Conservation (phyloP, 2,888 invertebrate genomes). For the Drosophila tripunctata region DNA sequence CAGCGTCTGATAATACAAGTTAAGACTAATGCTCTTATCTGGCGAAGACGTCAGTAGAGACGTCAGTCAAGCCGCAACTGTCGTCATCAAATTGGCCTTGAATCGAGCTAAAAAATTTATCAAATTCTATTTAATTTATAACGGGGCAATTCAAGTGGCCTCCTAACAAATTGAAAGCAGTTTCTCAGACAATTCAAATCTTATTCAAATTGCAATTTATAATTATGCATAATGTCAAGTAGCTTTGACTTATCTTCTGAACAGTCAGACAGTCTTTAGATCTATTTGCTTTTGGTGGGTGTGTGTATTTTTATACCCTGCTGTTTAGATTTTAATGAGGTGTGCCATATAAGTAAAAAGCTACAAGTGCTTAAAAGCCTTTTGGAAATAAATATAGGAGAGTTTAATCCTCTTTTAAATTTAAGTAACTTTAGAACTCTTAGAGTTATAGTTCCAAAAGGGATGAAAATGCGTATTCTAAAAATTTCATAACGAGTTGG, state of each 20-base stretch:
- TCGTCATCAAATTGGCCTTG: slow-evolving; percentile 39
- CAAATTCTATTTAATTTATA: slow-evolving; percentile 67
- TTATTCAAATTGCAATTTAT: slow-evolving; percentile 70
- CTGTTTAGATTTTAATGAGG: not conserved
- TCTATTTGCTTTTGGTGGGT: too few relatives aligned
- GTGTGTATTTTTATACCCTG: not conserved
- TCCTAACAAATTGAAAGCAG: slow-evolving; percentile 24
- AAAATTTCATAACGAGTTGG: too few relatives aligned
- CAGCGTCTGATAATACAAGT: not conserved
- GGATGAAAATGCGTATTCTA: too few relatives aligned
- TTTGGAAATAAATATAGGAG: too few relatives aligned
- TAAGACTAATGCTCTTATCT: slow-evolving; percentile 33
- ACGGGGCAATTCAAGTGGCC: slow-evolving; percentile 37
- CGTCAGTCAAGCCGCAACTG: slow-evolving; percentile 13
- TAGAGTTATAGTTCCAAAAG: too few relatives aligned
- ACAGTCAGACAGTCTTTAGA: not conserved
- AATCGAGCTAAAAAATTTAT: too few relatives aligned
- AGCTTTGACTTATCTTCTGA: slow-evolving; percentile 19
- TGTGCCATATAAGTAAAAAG: not conserved
- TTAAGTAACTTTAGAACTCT: too few relatives aligned
- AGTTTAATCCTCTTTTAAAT: too few relatives aligned
- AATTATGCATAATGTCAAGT: slow-evolving; percentile 53
- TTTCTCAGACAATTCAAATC: slow-evolving; percentile 36
- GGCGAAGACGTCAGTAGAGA: slow-evolving; percentile 40
- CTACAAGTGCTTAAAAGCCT: not conserved